These are phyloP conservation scores for Accipiter cooperii DNA, from an alignment of 2,113 vertebrate species.

Conservation along the genomic window DNA sequence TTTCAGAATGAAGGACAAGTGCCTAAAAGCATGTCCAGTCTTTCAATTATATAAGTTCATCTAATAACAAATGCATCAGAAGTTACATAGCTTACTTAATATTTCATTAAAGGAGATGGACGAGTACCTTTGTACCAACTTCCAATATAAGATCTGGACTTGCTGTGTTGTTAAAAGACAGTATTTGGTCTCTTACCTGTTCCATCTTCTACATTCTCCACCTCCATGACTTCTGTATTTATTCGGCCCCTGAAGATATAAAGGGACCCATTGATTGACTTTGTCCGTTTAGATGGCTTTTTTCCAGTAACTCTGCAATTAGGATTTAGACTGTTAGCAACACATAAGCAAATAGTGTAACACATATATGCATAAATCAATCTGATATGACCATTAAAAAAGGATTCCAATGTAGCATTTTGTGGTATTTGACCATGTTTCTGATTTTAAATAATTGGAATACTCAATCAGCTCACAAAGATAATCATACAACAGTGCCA, in stretches of 20 bases:
- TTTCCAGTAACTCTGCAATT: constrained; percentile 90
- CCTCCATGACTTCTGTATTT: constrained; percentile 99
- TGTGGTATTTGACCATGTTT: background rate
- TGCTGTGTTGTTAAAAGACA: background rate
- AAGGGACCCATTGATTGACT: constrained; percentile 92
- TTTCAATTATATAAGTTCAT: background rate
- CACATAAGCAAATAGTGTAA: background rate
- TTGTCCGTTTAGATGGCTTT: constrained; percentile 92
- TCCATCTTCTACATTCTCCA: constrained; percentile 98
- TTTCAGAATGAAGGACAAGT: background rate
- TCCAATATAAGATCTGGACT: background rate
- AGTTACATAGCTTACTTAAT: background rate
- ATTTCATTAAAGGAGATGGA: background rate
- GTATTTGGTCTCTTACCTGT: constrained; percentile 80
- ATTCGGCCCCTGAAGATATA: constrained; percentile 97
- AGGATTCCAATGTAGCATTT: background rate
- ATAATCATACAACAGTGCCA: background rate
- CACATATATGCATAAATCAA: background rate
- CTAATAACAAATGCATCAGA: background rate
- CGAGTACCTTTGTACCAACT: background rate
- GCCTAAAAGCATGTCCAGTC: background rate
- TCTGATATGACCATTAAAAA: background rate
- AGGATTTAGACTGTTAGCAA: background rate
- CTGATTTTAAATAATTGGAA: background rate
- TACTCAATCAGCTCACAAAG: background rate